Evolutionary conservation across 2,888 invertebrate species (phyloP).

Genomic region (Chironomus riparius): DNA sequence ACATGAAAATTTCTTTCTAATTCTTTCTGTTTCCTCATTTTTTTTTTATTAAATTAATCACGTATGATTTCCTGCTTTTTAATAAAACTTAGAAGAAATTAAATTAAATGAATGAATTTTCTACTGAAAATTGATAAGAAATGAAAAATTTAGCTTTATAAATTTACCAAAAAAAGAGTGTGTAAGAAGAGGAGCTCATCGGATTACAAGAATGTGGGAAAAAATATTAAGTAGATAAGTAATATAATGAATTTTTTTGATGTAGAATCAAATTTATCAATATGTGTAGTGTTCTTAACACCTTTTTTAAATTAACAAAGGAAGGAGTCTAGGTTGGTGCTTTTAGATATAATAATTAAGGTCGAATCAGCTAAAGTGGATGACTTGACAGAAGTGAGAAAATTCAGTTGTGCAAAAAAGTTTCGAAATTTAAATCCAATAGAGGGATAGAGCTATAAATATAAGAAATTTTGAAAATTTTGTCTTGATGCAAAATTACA

Average conservation of each 20-base stretch:
- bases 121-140: background rate
- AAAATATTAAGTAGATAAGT: background rate
- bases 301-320: too few species aligned
- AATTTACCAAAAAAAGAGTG: conserved; percentile 1
- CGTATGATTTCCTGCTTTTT: too few species aligned
- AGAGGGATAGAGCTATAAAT: too few species aligned
- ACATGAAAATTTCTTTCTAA: background rate
- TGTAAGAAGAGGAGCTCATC: background rate
- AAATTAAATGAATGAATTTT: background rate
- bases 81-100: background rate
- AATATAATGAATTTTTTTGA: background rate
- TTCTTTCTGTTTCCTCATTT: background rate
- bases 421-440: background rate
- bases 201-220: background rate
- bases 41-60: too few species aligned
- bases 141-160: conserved; percentile 7
- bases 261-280: background rate
- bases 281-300: background rate
- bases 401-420: too few species aligned
- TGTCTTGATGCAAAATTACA: too few species aligned
- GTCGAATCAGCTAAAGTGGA: too few species aligned
- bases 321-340: too few species aligned
- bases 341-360: too few species aligned
- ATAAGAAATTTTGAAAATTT: too few species aligned
- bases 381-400: too few species aligned